Evolutionary conservation across 2,888 invertebrate genomes (phyloP).

Genomic region (Neoascia interrupta): DNA sequence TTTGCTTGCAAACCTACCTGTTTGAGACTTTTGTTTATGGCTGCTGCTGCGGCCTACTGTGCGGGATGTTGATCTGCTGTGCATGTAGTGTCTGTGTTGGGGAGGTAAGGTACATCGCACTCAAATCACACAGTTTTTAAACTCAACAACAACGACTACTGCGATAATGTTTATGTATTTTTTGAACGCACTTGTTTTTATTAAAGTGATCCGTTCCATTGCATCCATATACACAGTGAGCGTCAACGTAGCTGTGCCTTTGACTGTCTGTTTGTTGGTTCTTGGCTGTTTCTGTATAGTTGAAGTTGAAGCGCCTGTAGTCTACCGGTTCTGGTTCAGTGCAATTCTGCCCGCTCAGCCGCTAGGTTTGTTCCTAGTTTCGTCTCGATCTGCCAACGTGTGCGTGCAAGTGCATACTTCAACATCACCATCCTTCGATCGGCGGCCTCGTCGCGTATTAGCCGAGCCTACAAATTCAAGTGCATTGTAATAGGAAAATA

Average conservation of each 20-base stretch:
- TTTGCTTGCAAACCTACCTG: too few species aligned
- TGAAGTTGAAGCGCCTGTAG: constrained; percentile 34
- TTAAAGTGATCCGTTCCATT: constrained; percentile 40
- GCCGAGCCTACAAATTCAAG: constrained; percentile 52
- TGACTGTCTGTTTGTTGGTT: too few species aligned
- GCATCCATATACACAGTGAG: constrained; percentile 37
- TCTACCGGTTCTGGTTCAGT: constrained; percentile 70
- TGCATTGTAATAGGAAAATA: constrained; percentile 44
- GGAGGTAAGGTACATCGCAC: too few species aligned
- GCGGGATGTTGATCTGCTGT: too few species aligned
- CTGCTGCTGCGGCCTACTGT: too few species aligned
- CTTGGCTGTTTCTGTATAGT: background rate
- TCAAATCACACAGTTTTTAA: too few species aligned
- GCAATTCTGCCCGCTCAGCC: constrained; percentile 62
- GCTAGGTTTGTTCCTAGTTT: constrained; percentile 16
- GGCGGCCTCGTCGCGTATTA: constrained; percentile 36
- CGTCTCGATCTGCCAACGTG: background rate
- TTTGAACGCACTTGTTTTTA: constrained; percentile 48
- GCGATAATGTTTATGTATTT: too few species aligned
- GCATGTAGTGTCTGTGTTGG: too few species aligned
- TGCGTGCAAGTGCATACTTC: background rate
- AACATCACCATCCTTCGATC: too few species aligned
- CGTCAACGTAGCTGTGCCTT: too few species aligned
- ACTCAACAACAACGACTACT: too few species aligned
- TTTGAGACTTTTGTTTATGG: too few species aligned